Percentiles rank a stretch among this genome's conserved stretches.
These are phyloP conservation scores for Protobothrops flavoviridis DNA, from an alignment of 2,113 vertebrate genomes.

Conservation along the genomic window DNA sequence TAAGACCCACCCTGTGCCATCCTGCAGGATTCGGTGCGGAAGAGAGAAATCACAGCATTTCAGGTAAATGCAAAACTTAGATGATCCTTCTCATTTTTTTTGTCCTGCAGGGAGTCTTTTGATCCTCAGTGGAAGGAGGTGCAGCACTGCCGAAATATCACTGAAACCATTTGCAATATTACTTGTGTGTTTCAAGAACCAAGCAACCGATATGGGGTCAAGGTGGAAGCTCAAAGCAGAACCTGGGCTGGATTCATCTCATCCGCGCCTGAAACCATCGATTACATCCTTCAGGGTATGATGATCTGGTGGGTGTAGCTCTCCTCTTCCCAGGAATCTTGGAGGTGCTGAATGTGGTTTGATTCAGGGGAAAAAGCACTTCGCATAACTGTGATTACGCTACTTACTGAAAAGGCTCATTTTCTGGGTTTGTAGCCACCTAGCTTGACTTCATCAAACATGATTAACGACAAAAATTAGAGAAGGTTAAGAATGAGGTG, in stretches of 20 bases:
- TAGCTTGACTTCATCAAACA: neutral
- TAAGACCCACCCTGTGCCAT: neutral
- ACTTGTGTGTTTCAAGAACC: constrained; percentile 64
- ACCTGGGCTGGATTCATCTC: neutral
- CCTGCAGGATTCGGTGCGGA: neutral
- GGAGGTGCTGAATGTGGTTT: neutral
- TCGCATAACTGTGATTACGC: neutral
- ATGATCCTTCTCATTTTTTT: neutral
- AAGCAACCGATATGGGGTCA: constrained; percentile 51
- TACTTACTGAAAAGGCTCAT: neutral
- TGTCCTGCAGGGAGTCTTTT: constrained; percentile 34
- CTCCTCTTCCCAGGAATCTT: neutral
- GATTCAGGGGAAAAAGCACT: neutral
- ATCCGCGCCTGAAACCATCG: constrained; percentile 59
- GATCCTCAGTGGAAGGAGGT: constrained; percentile 52
- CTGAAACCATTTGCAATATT: constrained; percentile 56
- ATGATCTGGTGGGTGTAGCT: neutral
- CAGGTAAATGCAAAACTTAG: neutral
- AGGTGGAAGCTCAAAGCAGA: constrained; percentile 36
- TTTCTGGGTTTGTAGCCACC: neutral
- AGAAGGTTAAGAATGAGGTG: neutral
- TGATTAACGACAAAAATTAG: neutral
- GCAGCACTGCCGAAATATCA: constrained; percentile 46
- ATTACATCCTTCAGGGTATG: constrained; percentile 67
- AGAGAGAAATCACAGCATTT: neutral